Evolutionary conservation across 2,888 invertebrate species (phyloP).

Genomic region (Caenorhabditis panamensis): DNA sequence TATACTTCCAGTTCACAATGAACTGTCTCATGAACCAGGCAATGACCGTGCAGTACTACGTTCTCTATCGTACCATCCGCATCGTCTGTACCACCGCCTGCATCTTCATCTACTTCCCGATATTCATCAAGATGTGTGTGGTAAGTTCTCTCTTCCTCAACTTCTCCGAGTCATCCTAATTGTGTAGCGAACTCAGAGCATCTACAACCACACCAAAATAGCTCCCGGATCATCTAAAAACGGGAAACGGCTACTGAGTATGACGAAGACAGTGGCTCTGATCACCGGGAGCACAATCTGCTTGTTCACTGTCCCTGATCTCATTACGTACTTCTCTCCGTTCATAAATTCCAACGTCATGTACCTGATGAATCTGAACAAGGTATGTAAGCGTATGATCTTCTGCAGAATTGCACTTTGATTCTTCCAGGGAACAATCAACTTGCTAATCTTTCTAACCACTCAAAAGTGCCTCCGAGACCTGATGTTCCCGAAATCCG

Average conservation of each 20-base stretch:
- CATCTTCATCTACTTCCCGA: slow-evolving; percentile 63
- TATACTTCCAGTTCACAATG: slow-evolving; percentile 63
- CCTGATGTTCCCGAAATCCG: slow-evolving; percentile 51
- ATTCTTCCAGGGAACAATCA: slow-evolving; percentile 63
- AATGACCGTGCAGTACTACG: slow-evolving; percentile 43
- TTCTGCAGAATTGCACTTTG: background rate
- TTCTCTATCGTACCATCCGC: slow-evolving; percentile 57
- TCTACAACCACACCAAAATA: slow-evolving; percentile 54
- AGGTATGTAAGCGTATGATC: slow-evolving; percentile 32
- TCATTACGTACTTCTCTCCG: slow-evolving; percentile 60
- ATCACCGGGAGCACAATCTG: slow-evolving; percentile 64
- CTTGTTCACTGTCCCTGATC: slow-evolving; percentile 65
- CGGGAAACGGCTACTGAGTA: slow-evolving; percentile 40
- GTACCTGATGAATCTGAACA: slow-evolving; percentile 72
- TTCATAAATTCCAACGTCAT: slow-evolving; percentile 59
- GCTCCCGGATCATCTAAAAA: slow-evolving; percentile 47
- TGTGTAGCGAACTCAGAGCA: slow-evolving; percentile 47
- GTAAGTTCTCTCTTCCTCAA: slow-evolving; percentile 34
- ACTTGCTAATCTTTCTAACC: slow-evolving; percentile 62
- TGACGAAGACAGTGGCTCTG: slow-evolving; percentile 64
- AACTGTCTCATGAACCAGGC: slow-evolving; percentile 64
- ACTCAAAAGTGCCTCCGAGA: slow-evolving; percentile 66
- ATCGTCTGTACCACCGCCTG: slow-evolving; percentile 56
- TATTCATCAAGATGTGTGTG: slow-evolving; percentile 63
- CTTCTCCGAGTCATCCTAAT: background rate